phyloP scores from a whole-genome alignment of 2,888 invertebrate species.

The Hydrotaea cyrtoneurina region DNA sequence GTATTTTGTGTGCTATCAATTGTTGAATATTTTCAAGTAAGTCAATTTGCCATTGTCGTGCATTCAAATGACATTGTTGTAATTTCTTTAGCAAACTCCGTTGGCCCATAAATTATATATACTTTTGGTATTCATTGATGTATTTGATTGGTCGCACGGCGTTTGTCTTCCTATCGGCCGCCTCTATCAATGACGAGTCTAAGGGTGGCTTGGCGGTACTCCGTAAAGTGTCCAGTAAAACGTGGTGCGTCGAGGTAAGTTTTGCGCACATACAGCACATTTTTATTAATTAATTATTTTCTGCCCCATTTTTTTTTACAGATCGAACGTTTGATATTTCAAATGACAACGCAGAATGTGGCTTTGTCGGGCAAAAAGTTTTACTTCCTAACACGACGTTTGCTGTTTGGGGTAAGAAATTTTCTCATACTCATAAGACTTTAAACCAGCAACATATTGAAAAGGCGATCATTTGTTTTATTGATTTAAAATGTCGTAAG shows the following conservation, averaged over 20 bases:
- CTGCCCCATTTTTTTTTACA: conserved; percentile 70
- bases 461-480: no score
- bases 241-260: conserved; percentile 78
- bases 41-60: conserved; percentile 46
- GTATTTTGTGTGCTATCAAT: conserved; percentile 88
- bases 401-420: conserved; percentile 83
- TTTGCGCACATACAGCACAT: not conserved
- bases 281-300: not conserved
- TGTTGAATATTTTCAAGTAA: conserved; percentile 83
- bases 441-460: no score
- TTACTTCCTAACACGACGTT: conserved; percentile 83
- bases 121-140: conserved; percentile 83
- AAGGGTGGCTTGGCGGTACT: conserved; percentile 81
- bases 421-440: no score
- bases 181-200: conserved; percentile 83
- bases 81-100: conserved; percentile 75
- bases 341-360: conserved; percentile 83
- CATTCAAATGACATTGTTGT: not conserved
- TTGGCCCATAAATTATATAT: conserved; percentile 81
- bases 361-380: conserved; percentile 84
- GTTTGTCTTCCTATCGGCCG: conserved; percentile 82
- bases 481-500: no score
- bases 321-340: conserved; percentile 84
- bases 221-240: conserved; percentile 76
- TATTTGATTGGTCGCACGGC: conserved; percentile 82